Conservation (phyloP, 2,888 invertebrate species). For the Chymomyza amoena region DNA sequence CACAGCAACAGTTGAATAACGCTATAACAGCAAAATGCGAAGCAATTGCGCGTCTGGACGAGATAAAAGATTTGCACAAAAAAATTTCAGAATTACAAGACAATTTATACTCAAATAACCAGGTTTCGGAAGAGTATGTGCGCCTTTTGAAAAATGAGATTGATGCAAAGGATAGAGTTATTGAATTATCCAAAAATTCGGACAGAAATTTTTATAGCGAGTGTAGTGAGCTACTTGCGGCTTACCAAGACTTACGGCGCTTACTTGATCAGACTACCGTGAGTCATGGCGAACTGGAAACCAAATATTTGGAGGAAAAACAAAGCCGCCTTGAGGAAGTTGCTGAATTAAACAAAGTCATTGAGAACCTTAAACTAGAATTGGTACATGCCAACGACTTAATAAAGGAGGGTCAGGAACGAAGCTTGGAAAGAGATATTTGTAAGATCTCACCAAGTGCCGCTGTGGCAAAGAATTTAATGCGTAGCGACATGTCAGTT, state of each 20-base stretch:
- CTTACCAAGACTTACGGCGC: slow-evolving; percentile 87
- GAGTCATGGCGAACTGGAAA: slow-evolving; percentile 89
- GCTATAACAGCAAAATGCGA: slow-evolving; percentile 91
- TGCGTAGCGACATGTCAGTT: slow-evolving; percentile 92
- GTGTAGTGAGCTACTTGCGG: slow-evolving; percentile 87
- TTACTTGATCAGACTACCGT: slow-evolving; percentile 88
- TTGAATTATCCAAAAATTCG: slow-evolving; percentile 90
- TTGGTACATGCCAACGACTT: slow-evolving; percentile 91
- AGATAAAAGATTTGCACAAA: slow-evolving; percentile 84
- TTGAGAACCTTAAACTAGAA: slow-evolving; percentile 87
- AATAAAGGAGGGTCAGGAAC: slow-evolving; percentile 85
- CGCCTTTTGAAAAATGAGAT: slow-evolving; percentile 89
- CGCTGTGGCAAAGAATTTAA: slow-evolving; percentile 89
- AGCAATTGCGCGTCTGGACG: slow-evolving; percentile 88
- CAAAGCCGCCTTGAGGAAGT: slow-evolving; percentile 84
- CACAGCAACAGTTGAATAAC: slow-evolving; percentile 86
- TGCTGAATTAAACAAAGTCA: slow-evolving; percentile 85
- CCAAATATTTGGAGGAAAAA: slow-evolving; percentile 83
- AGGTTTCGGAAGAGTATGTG: slow-evolving; percentile 84
- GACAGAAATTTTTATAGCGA: slow-evolving; percentile 88
- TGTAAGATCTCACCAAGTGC: slow-evolving; percentile 93
- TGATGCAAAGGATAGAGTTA: slow-evolving; percentile 90
- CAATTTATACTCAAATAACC: slow-evolving; percentile 86
- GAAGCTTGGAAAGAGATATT: slow-evolving; percentile 86
- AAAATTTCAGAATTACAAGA: slow-evolving; percentile 85